Evolutionary conservation across 2,797 vertebrate genomes (phyloP).

Genomic region (Xyrichtys novacula): DNA sequence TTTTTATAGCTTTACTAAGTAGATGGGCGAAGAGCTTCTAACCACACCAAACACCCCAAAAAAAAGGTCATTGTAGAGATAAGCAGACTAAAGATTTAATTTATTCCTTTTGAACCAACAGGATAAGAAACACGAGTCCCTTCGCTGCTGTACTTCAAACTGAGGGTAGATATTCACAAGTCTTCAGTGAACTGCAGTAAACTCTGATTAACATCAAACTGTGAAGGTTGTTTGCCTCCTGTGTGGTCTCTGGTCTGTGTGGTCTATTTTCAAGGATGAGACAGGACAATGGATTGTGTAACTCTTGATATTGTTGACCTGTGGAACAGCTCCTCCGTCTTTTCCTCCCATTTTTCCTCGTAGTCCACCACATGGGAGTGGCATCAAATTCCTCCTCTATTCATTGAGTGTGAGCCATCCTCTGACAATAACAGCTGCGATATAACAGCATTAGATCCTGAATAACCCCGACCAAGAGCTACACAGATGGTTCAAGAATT

Average conservation of each 20-base stretch:
- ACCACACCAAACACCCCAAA: too few species aligned
- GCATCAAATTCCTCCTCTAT: conserved; percentile 48
- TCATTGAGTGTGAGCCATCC: conserved; percentile 21
- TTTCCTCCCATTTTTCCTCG: conserved; percentile 42
- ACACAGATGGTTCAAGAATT: not conserved
- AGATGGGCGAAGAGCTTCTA: too few species aligned
- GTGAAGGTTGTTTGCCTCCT: conserved; percentile 4
- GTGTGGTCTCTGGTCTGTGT: conserved; percentile 47
- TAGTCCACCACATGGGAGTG: conserved; percentile 49
- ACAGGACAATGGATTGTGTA: conserved; percentile 35
- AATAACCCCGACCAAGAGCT: not conserved
- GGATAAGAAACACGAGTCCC: too few species aligned
- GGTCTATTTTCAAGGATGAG: conserved; percentile 24
- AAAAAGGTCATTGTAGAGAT: too few species aligned
- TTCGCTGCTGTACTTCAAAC: too few species aligned
- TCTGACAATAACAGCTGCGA: conserved; percentile 26
- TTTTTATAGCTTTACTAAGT: too few species aligned
- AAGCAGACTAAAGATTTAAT: too few species aligned
- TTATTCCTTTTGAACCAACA: too few species aligned
- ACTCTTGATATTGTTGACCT: conserved; percentile 43
- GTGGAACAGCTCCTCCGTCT: conserved; percentile 34
- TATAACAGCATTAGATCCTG: not conserved
- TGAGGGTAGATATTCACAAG: conserved; percentile 6
- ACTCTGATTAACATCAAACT: not conserved
- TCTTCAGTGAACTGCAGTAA: not conserved